Evolutionary conservation across 1,140 invertebrate species (phyloP).

Genomic region (Antheraea pernyi): DNA sequence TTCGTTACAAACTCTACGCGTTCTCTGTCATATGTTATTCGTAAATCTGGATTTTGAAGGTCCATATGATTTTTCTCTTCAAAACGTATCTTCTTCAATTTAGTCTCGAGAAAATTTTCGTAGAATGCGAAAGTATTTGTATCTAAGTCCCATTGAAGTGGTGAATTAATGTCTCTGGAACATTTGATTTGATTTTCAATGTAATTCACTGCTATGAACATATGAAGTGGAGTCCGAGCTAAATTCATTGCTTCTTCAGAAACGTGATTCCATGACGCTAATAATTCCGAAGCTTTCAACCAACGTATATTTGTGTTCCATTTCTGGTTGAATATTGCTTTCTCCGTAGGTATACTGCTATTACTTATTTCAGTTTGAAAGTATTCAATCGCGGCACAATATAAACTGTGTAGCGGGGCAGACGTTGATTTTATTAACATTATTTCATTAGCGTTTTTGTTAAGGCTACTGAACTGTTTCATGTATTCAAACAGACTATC

Average conservation of each 20-base stretch:
- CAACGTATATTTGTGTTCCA: background rate
- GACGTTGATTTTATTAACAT: background rate
- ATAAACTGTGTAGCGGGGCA: slow-evolving; percentile 3
- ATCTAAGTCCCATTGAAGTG: slow-evolving; percentile 9
- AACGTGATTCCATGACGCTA: background rate
- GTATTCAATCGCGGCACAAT: slow-evolving; percentile 1
- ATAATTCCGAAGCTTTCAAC: background rate
- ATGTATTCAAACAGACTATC: slow-evolving; percentile 12
- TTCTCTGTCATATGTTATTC: slow-evolving; percentile 6
- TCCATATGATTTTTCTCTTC: slow-evolving; percentile 22
- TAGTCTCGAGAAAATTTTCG: slow-evolving; percentile 13
- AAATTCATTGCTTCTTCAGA: slow-evolving; percentile 6
- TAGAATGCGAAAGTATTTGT: slow-evolving; percentile 10
- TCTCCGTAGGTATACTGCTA: background rate
- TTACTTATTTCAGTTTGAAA: slow-evolving; percentile 2
- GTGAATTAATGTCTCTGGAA: background rate
- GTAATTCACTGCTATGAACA: slow-evolving; percentile 4
- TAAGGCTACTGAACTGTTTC: slow-evolving; percentile 5
- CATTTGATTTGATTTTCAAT: slow-evolving; percentile 8
- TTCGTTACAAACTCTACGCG: slow-evolving; percentile 2
- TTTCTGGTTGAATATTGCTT: background rate
- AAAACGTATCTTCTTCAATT: slow-evolving; percentile 18
- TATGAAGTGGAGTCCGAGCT: slow-evolving; percentile 6
- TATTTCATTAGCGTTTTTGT: background rate
- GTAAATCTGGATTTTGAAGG: slow-evolving; percentile 11